phyloP scores from a whole-genome alignment of 2,113 vertebrate genomes.

The Condylura cristata region DNA sequence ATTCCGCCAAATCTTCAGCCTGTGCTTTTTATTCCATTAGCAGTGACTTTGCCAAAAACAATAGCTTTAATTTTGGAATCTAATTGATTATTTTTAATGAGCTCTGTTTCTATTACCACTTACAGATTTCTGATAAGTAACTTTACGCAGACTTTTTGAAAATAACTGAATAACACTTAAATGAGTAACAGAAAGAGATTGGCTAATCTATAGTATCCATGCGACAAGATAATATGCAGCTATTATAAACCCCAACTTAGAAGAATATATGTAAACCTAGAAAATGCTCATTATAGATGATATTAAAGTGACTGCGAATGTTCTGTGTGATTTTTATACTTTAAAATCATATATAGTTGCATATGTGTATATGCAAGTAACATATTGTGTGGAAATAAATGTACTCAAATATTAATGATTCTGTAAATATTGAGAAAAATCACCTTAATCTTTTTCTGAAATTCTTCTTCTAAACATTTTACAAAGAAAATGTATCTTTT shows the following conservation, averaged over 20 bases:
- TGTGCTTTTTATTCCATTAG: neutral
- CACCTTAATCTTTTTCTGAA: neutral
- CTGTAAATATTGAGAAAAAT: neutral
- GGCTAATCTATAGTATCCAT: neutral
- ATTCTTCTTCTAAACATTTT: neutral
- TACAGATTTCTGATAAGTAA: neutral
- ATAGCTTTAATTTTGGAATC: neutral
- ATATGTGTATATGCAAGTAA: neutral
- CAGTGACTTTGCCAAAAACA: neutral
- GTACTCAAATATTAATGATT: neutral
- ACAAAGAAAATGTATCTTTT: neutral
- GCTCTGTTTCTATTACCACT: neutral
- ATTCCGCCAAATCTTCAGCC: neutral
- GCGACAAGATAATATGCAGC: neutral
- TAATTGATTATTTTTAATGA: neutral
- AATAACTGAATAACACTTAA: neutral
- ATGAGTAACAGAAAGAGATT: neutral
- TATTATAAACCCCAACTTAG: neutral
- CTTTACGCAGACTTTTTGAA: neutral
- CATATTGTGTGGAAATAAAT: neutral
- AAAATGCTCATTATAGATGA: neutral
- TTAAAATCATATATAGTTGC: neutral
- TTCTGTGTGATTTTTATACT: neutral
- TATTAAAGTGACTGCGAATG: neutral
- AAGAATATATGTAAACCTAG: neutral